Evolutionary conservation across 2,888 invertebrate species (phyloP).

Genomic region (Platynereis dumerilii): DNA sequence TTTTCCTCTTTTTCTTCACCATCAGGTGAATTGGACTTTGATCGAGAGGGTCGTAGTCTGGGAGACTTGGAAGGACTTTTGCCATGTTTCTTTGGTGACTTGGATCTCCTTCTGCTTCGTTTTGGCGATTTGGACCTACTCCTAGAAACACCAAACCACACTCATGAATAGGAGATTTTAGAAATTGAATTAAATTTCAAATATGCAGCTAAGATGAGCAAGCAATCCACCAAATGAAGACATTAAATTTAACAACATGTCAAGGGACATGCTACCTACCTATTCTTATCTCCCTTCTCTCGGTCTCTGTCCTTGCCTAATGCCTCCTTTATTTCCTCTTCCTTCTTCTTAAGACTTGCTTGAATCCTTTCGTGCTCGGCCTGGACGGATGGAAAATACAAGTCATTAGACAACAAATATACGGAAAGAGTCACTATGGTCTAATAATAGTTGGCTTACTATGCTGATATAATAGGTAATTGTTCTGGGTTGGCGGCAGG

Average conservation of each 20-base stretch:
- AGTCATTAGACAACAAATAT: too few species aligned
- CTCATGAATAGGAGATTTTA: background rate
- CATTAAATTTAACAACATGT: too few species aligned
- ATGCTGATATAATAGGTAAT: too few species aligned
- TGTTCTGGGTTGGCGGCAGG: too few species aligned
- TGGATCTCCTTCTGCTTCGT: slow-evolving; percentile 22
- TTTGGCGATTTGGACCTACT: background rate
- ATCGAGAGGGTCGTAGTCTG: slow-evolving; percentile 31
- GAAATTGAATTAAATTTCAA: background rate
- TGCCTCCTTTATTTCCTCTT: slow-evolving; percentile 61
- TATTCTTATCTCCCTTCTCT: slow-evolving; percentile 31
- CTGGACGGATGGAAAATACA: too few species aligned
- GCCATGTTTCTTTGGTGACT: slow-evolving; percentile 17
- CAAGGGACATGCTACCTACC: too few species aligned
- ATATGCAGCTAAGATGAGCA: background rate
- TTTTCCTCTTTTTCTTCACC: slow-evolving; percentile 12
- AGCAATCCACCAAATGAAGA: too few species aligned
- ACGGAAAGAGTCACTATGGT: too few species aligned
- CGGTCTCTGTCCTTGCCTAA: slow-evolving; percentile 49
- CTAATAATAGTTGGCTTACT: too few species aligned
- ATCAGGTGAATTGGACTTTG: slow-evolving; percentile 20
- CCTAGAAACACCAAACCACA: background rate
- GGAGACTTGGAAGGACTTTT: slow-evolving; percentile 31
- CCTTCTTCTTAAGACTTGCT: slow-evolving; percentile 67
- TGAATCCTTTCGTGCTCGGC: slow-evolving; percentile 81